Base-by-base conservation (phyloP, 2,888 invertebrate genomes). In the Drosophila mercatorum region DNA sequence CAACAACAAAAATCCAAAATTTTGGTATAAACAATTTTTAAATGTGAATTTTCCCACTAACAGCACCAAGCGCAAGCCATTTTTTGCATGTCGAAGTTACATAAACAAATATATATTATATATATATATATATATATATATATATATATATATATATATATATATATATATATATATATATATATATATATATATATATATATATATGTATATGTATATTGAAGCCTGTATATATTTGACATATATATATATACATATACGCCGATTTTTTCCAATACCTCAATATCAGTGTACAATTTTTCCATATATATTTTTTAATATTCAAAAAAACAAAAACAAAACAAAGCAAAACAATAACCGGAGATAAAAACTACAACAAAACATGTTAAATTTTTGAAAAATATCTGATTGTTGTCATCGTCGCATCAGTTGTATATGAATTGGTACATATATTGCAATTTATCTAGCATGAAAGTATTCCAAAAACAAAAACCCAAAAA, bases 181-280 rank as follows among this genome's bases (percentile, higher is more conserved):
- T 49, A 49, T 49, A 44, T 12, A 44, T 22, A 22, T 11, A 34
- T 72, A 65, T 49, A 56, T 59, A 57, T 22, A 57, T 34, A 36
- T 38, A 34, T 34, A 34, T 64, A 75, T 43, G 64, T 57, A 34
- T 44, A 46, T 36, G n/a, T 44, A 59, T 64, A 77, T 58, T 49
- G 64, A 59, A 72, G 67, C 71, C 58, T 76, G 72, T 79, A 72
- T 68, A 78, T 72, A 83, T 61, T 65, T 74, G 64, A 77, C 63
- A 72, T 73, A 74, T 70, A 71, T 49, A 44, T 47, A 58, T 52
- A 68, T 63, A 71, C 56, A 62, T 83, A 82, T 84, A 87, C 78
- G 86, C 88, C 88, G 86, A 88, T 88, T 88, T 86, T 86, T 86
- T 86, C 88, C 86, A 88, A 86, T 87, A 88, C 86, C 88, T 87